Evolutionary conservation across 2,888 invertebrate species (phyloP).

Genomic region (Sphaerophoria rueppellii): DNA sequence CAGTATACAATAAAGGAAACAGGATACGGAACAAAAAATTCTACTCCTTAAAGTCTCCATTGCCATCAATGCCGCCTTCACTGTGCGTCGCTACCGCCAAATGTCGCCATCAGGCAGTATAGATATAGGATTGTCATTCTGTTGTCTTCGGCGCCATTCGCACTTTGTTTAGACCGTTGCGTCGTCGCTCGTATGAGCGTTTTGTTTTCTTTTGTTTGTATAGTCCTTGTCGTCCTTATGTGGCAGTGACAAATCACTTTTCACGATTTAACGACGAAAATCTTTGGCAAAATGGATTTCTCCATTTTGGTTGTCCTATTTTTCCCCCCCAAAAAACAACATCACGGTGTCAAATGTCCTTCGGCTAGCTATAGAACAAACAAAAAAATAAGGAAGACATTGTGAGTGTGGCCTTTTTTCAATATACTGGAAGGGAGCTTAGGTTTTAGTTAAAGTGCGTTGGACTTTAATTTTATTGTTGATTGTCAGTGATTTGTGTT

Average conservation of each 20-base stretch:
- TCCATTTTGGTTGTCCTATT: slow-evolving; percentile 60
- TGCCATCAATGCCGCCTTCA: background rate
- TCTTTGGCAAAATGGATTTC: slow-evolving; percentile 67
- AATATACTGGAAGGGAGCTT: background rate
- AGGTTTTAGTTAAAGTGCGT: slow-evolving; percentile 43
- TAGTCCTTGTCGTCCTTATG: slow-evolving; percentile 7
- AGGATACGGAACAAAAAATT: slow-evolving; percentile 36
- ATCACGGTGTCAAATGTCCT: slow-evolving; percentile 51
- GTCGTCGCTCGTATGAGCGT: slow-evolving; percentile 40
- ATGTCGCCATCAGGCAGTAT: slow-evolving; percentile 8
- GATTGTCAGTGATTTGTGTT: slow-evolving; percentile 66
- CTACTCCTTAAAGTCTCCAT: slow-evolving; percentile 40
- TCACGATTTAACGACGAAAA: slow-evolving; percentile 63
- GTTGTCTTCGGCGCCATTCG: slow-evolving; percentile 62
- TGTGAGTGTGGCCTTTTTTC: slow-evolving; percentile 4
- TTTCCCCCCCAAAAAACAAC: slow-evolving; percentile 35
- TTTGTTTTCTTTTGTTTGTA: slow-evolving; percentile 21
- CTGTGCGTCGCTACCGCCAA: no score
- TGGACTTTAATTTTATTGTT: slow-evolving; percentile 63
- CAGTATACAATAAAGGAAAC: background rate
- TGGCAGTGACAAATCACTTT: slow-evolving; percentile 72
- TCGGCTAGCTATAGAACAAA: slow-evolving; percentile 24
- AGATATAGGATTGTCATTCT: slow-evolving; percentile 60
- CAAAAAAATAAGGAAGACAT: slow-evolving; percentile 8
- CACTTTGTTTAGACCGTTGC: slow-evolving; percentile 50